A percentile compares a stretch with the other conserved stretches of the same genome.
phyloP scores from a whole-genome alignment of 2,888 invertebrate species.

The Ophion ventricosus region DNA sequence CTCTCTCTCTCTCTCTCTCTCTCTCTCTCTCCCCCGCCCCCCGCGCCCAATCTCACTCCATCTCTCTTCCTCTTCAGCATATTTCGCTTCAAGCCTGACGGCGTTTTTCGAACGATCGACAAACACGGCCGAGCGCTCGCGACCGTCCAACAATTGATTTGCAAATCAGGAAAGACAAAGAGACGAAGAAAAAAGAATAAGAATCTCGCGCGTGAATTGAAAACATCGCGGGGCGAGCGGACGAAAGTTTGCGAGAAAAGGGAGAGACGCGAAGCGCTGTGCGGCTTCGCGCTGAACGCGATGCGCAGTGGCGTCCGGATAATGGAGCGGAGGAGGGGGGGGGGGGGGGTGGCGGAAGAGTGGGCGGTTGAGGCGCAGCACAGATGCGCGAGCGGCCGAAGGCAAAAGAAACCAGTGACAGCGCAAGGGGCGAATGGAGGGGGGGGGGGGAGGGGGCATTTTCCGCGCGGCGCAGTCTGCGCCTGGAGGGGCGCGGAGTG shows the following conservation, averaged over 20 bases:
- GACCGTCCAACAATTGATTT: slow-evolving; percentile 57
- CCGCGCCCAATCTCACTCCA: slow-evolving; percentile 47
- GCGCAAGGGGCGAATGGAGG: slow-evolving; percentile 51
- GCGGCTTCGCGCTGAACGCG: slow-evolving; percentile 40
- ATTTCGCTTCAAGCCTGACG: neutral
- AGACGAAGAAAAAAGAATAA: slow-evolving; percentile 15
- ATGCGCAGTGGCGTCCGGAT: slow-evolving; percentile 51
- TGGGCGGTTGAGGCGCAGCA: slow-evolving; percentile 32
- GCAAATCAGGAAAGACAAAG: slow-evolving; percentile 34
- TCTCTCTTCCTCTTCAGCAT: neutral
- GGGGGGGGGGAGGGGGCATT: slow-evolving; percentile 54
- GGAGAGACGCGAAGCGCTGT: slow-evolving; percentile 49
- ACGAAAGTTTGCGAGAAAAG: slow-evolving; percentile 14
- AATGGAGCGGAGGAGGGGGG: no score
- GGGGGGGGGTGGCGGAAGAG: slow-evolving; percentile 55
- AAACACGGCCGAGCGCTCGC: neutral
- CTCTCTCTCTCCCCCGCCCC: neutral
- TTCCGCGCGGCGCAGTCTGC: slow-evolving; percentile 62
- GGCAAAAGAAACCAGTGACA: slow-evolving; percentile 1
- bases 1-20: slow-evolving; percentile 48
- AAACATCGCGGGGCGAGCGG: slow-evolving; percentile 24
- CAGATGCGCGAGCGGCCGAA: neutral
- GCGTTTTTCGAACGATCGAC: slow-evolving; percentile 6
- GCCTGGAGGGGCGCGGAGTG: neutral
- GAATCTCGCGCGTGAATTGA: neutral